Evolutionary conservation across 2,888 invertebrate species (phyloP), one percentile per base, ranked within the genome.

Genomic region (Salticus scenicus): DNA sequence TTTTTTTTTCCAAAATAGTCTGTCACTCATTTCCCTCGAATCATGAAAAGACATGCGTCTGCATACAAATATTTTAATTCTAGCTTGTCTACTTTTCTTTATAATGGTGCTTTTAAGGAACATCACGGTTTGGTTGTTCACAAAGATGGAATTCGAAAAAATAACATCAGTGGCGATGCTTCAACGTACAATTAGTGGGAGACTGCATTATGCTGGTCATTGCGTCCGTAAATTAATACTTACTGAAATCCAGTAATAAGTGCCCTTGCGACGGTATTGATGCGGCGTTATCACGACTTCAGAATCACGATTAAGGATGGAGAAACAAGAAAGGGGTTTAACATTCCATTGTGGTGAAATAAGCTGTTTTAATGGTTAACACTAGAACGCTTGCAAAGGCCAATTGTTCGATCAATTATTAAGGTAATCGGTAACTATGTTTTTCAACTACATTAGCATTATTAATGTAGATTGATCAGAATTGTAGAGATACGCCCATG

Each of bases 321-420:
- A 57, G 24, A 57, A 57, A 24, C 57, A 57, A 57, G 57, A 57
- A 57, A 57, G 57, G 12, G 57, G 24, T 57, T 57, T 57, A 57
- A 24, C 57, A 57, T 57, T 24, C 57, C 57, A 57, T 37, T 37
- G 37, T 37, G 37, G 37, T 37, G 37, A 37, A 37, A 37, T 37
- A 37, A 37, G 10, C 37, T 10, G 4, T 10, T 37, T 37, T 37
- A 10, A 37, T 37, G 37, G 7, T 37, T 10, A 7, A 10, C 37
- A 7, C 37, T 7, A 37, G 37, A 4, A 7, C 37, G 10, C 37
- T n/a, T n/a, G n/a, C n/a, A n/a, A n/a, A n/a, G n/a, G n/a, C n/a
- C 37, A 10, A 37, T 10, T 37, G 37, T 10, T 37, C 7, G 37
- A 37, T 37, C 7, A 37, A 37, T 37, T n/a, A n/a, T n/a, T n/a